Conservation (phyloP, 2,888 invertebrate species). For the Odontomyia ornata region DNA sequence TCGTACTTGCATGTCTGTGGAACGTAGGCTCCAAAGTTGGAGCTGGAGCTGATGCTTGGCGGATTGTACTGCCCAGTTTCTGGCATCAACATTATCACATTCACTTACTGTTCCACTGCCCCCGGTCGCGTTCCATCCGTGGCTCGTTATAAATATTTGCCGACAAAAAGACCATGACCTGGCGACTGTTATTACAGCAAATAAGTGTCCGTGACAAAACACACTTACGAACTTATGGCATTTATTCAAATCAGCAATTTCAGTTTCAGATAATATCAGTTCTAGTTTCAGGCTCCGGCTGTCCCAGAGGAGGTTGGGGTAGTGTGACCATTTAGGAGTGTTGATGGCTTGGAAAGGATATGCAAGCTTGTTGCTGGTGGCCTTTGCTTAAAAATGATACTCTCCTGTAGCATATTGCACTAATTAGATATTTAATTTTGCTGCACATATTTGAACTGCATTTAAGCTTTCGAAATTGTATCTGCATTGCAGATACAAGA, state of each 20-base stretch:
- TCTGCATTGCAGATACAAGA: no score
- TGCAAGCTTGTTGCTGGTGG: not conserved
- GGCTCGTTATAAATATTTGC: constrained; percentile 44
- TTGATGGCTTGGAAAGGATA: not conserved
- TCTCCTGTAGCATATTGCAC: not conserved
- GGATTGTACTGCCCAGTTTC: not conserved
- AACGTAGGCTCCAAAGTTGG: not conserved
- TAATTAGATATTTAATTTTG: not conserved
- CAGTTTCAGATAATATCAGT: constrained; percentile 35
- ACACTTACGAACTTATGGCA: constrained; percentile 30
- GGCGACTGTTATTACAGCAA: constrained; percentile 45
- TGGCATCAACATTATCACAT: constrained; percentile 22
- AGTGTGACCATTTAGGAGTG: not conserved
- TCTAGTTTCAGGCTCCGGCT: not conserved
- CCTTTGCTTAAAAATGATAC: not conserved
- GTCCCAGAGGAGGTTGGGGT: no score
- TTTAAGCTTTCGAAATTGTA: not conserved
- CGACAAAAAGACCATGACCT: constrained; percentile 43
- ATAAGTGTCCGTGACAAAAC: constrained; percentile 45
- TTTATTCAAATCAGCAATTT: constrained; percentile 46
- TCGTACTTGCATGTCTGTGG: not conserved
- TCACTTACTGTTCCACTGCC: not conserved
- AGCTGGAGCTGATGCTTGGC: not conserved
- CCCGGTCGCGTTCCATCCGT: not conserved
- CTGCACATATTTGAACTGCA: not conserved